These are phyloP conservation scores for Suricata suricatta DNA, from an alignment of 2,113 vertebrate genomes.

Conservation along the genomic window DNA sequence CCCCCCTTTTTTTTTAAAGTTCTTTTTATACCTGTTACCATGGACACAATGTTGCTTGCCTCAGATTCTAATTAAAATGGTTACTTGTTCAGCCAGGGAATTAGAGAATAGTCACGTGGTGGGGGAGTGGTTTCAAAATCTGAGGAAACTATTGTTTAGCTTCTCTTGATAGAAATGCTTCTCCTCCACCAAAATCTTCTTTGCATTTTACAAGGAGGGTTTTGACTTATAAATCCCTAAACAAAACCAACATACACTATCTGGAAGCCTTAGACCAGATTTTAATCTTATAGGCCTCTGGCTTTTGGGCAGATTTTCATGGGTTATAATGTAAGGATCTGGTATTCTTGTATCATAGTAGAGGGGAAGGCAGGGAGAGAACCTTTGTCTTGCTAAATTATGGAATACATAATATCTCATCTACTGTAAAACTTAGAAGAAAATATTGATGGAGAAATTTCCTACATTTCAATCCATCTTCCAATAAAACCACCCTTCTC, in stretches of 20 bases:
- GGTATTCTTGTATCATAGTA: background rate
- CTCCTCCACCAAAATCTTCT: background rate
- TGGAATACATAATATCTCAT: background rate
- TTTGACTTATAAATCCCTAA: slow-evolving; percentile 29
- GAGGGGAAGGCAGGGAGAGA: background rate
- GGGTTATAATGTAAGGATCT: background rate
- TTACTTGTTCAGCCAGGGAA: slow-evolving; percentile 75
- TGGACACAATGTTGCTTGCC: slow-evolving; percentile 80
- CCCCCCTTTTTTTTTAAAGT: slow-evolving; percentile 44
- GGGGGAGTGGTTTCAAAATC: slow-evolving; percentile 68
- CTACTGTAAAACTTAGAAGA: background rate
- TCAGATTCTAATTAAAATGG: slow-evolving; percentile 80
- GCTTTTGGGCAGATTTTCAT: background rate
- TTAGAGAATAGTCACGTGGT: slow-evolving; percentile 72
- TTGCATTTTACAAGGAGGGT: background rate
- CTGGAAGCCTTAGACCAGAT: background rate
- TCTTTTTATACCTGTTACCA: slow-evolving; percentile 84
- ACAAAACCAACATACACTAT: background rate
- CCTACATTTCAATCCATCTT: background rate
- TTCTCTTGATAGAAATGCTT: background rate
- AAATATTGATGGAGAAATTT: background rate
- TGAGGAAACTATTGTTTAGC: slow-evolving; percentile 43
- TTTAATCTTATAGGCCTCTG: background rate
- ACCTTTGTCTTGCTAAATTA: background rate
- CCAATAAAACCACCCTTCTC: background rate